Conservation (phyloP, 2,113 vertebrate genomes). For the Elachura formosa region DNA sequence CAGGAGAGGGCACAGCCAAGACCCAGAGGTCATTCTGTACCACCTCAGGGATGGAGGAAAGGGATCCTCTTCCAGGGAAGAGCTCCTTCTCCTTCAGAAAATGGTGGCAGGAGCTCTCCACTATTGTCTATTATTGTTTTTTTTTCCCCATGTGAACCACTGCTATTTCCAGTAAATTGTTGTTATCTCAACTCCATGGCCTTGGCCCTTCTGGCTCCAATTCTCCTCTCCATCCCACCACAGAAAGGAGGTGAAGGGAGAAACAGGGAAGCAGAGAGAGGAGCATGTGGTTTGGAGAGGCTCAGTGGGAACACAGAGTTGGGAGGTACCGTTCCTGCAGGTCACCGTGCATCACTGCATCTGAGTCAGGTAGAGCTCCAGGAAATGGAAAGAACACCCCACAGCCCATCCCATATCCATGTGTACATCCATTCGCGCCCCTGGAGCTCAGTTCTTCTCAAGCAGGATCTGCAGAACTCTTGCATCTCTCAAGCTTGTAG, state of each 20-base stretch:
- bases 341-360: fast-evolving
- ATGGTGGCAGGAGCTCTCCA: background rate
- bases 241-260: background rate
- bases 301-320: fast-evolving
- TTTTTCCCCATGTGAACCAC: fast-evolving
- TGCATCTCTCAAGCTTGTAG: background rate
- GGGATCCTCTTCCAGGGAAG: background rate
- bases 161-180: background rate
- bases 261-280: background rate
- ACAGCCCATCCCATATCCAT: fast-evolving
- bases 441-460: background rate
- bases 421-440: no score
- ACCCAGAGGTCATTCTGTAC: fast-evolving
- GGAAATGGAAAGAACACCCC: fast-evolving
- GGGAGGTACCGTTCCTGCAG: background rate
- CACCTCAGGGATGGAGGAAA: background rate
- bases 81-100: background rate
- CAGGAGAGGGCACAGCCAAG: background rate
- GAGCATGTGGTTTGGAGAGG: no score
- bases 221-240: background rate
- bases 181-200: background rate
- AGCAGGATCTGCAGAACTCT: background rate
- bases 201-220: background rate
- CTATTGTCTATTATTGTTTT: fast-evolving
- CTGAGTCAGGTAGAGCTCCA: fast-evolving